Evolutionary conservation across 2,888 invertebrate species (phyloP), one percentile per base, ranked within the genome.

Genomic region (Meliscaeva auricollis): DNA sequence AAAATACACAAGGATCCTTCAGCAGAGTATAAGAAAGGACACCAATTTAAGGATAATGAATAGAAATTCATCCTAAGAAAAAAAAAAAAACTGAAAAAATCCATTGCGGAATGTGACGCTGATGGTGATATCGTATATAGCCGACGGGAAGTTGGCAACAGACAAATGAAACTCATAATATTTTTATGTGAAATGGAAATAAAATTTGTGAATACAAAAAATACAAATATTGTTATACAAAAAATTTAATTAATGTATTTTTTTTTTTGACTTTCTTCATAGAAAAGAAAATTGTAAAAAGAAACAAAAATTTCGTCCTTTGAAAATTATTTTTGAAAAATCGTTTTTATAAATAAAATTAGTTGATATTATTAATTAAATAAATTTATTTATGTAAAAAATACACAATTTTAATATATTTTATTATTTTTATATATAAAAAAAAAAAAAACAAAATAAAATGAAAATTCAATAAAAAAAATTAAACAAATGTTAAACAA

Each of bases 311-410:
- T 26, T 64, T 32, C 15, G 62, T 64, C 62, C 62, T 26, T 44
- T 44, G n/a, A 30, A 22, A 15, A 7, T 60, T 62, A 26, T 44
- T 11, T 44, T 15, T 41, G n/a, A 44, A 30, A 46, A 46, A 38
- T 38, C 7, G 8, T 38, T 38, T 38, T 9, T 38, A 5, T 38
- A 38, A 9, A 4, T 38, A 22, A 32, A 73, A 54, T 85, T 80
- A 81, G 75, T 70, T 79, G 58, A 66, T 74, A 62, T 56, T 3
- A 30, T 48, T 81, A 85, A 74, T 85, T 87, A 74, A 66, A 30
- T 32, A 20, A 76, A 82, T 79, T 74, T 73, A 69, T 46, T 52
- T 58, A 54, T 58, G 73, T 81, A 11, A 50, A 50, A 32, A 38
- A 38, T 3, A 26, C 35, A 38, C 9, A 44, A 52, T n/a, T n/a